phyloP scores from a whole-genome alignment of 2,888 invertebrate genomes.

The Cryptophagus acutangulus region DNA sequence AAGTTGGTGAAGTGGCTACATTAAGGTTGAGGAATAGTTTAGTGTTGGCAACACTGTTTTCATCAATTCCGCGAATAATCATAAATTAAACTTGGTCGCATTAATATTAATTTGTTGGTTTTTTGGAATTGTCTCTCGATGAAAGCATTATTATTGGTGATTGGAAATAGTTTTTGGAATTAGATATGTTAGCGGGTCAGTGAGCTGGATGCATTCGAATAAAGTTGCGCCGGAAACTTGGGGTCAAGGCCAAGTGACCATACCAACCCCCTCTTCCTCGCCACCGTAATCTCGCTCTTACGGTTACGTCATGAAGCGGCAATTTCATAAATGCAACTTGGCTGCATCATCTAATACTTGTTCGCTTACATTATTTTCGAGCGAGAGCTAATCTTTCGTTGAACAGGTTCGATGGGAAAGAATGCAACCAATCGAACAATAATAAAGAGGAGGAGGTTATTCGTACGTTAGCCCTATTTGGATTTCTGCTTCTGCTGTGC shows the following conservation, averaged over 20 bases:
- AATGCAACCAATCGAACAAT: constrained; percentile 1
- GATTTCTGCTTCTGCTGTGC: too few relatives aligned
- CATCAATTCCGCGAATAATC: background rate
- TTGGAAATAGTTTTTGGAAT: too few relatives aligned
- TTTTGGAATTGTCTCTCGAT: too few relatives aligned
- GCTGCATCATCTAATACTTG: constrained; percentile 1
- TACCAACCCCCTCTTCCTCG: background rate
- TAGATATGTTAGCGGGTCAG: constrained; percentile 1
- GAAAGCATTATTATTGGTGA: too few relatives aligned
- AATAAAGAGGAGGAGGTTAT: background rate
- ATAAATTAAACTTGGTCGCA: background rate
- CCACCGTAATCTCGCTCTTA: background rate
- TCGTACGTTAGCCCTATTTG: constrained; percentile 1
- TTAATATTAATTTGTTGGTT: too few relatives aligned
- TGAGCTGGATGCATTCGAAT: background rate
- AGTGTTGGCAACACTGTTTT: background rate
- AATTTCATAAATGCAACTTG: background rate
- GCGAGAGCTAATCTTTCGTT: background rate
- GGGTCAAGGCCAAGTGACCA: constrained; percentile 2
- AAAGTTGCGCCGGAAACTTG: constrained; percentile 1
- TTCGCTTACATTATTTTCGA: too few relatives aligned
- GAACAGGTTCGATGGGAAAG: constrained; percentile 2
- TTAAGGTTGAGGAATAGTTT: too few relatives aligned
- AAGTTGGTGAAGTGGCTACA: too few relatives aligned
- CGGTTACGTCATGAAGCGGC: constrained; percentile 1